Evolutionary conservation across 2,113 vertebrate species (phyloP).

Genomic region (Synodontis membranacea): DNA sequence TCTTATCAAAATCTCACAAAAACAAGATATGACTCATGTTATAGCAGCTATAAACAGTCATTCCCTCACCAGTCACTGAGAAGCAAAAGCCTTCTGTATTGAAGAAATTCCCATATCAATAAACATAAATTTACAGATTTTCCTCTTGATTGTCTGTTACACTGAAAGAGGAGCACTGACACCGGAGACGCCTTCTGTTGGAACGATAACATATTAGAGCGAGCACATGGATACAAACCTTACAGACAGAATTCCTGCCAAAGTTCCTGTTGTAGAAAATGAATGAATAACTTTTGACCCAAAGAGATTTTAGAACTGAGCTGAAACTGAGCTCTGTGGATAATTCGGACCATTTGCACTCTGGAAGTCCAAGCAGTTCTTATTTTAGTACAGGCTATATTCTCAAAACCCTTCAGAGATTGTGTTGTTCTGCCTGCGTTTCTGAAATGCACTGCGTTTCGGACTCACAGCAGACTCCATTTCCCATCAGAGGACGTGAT

Average conservation of each 20-base stretch:
- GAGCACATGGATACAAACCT: not conserved
- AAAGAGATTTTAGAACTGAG: not conserved
- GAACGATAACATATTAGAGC: not conserved
- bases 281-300: not conserved
- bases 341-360: not conserved
- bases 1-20: not conserved
- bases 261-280: not conserved
- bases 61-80: not conserved
- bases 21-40: not conserved
- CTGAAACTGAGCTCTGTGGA: not conserved
- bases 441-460: not conserved
- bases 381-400: not conserved
- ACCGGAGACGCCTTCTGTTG: not conserved
- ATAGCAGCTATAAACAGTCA: not conserved
- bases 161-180: not conserved
- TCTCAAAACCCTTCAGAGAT: not conserved
- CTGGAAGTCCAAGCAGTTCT: not conserved
- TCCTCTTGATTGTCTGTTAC: not conserved
- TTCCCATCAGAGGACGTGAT: not conserved
- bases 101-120: not conserved
- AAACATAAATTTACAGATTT: not conserved
- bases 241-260: not conserved
- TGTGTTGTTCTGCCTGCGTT: not conserved
- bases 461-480: not conserved
- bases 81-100: not conserved